A percentile compares a stretch with the other conserved stretches of the same genome.
Evolutionary conservation across 2,888 invertebrate genomes (phyloP).

Genomic region (Schrankia costaestrigalis): DNA sequence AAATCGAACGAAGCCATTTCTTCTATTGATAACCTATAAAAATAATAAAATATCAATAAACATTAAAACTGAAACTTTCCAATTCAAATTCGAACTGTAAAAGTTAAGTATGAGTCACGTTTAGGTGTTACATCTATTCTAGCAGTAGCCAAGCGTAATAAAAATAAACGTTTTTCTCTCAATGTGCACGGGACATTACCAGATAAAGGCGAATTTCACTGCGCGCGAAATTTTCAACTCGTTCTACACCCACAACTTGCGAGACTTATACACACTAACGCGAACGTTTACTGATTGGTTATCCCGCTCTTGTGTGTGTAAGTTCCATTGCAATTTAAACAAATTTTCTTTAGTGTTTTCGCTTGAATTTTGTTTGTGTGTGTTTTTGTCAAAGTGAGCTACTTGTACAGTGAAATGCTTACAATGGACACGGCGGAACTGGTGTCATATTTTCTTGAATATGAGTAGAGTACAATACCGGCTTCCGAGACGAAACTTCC

Average conservation of each 20-base stretch:
- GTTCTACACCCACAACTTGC: constrained; percentile 18
- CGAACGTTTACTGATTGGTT: constrained; percentile 5
- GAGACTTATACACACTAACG: constrained; percentile 9
- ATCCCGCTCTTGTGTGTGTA: constrained; percentile 4
- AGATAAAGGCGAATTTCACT: constrained; percentile 31
- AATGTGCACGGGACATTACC: constrained; percentile 33
- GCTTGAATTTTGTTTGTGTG: constrained; percentile 19
- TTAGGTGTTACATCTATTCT: constrained; percentile 38
- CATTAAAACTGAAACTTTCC: constrained; percentile 26
- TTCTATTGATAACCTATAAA: constrained; percentile 10
- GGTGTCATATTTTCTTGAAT: constrained; percentile 57
- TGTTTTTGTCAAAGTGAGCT: constrained; percentile 25
- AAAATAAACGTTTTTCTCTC: constrained; percentile 44
- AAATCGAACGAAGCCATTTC: too few species aligned
- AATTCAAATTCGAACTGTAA: constrained; percentile 32
- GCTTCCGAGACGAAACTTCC: constrained; percentile 46
- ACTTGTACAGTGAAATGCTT: constrained; percentile 23
- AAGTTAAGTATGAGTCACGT: constrained; percentile 40
- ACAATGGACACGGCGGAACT: constrained; percentile 41
- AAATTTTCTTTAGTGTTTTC: constrained; percentile 12
- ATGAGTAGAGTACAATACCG: constrained; percentile 44
- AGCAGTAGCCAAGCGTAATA: constrained; percentile 36
- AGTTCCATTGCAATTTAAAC: constrained; percentile 10
- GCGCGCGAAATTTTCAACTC: constrained; percentile 17
- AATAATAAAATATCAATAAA: constrained; percentile 26